These are phyloP conservation scores for Tylochromis polylepis DNA, from an alignment of 2,113 vertebrate genomes.

Conservation along the genomic window DNA sequence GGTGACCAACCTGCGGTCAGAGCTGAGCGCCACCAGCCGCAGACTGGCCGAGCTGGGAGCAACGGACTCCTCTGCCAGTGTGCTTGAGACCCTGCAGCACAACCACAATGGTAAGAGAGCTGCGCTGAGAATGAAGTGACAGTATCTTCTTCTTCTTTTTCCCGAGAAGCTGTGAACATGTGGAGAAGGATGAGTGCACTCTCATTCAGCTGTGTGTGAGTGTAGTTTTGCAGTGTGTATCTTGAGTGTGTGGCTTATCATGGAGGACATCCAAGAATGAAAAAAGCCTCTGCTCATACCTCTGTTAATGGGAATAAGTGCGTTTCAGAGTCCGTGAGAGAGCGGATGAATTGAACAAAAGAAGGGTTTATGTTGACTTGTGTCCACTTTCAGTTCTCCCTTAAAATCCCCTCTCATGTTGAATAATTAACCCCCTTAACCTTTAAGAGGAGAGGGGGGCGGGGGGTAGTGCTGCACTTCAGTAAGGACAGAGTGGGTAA, in stretches of 20 bases:
- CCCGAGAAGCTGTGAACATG: neutral
- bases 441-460: neutral
- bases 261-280: neutral
- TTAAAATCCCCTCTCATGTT: conserved; percentile 46
- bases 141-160: neutral
- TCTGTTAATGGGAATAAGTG: neutral
- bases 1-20: conserved; percentile 87
- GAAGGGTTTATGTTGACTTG: conserved; percentile 14
- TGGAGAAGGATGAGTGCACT: neutral
- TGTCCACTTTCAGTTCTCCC: conserved; percentile 22
- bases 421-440: conserved; percentile 68
- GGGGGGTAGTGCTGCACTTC: conserved; percentile 39
- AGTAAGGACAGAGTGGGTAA: conserved; percentile 45
- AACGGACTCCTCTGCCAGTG: conserved; percentile 55
- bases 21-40: conserved; percentile 87
- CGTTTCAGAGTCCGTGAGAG: neutral
- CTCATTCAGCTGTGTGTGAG: neutral
- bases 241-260: neutral
- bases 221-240: neutral
- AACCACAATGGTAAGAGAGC: conserved; percentile 65
- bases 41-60: conserved; percentile 84
- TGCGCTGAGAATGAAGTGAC: neutral
- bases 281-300: neutral
- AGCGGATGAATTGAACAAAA: conserved; percentile 10
- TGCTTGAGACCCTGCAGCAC: conserved; percentile 79